Evolutionary conservation across 2,797 vertebrate species (phyloP).

Genomic region (Premnoplex brunnescens): DNA sequence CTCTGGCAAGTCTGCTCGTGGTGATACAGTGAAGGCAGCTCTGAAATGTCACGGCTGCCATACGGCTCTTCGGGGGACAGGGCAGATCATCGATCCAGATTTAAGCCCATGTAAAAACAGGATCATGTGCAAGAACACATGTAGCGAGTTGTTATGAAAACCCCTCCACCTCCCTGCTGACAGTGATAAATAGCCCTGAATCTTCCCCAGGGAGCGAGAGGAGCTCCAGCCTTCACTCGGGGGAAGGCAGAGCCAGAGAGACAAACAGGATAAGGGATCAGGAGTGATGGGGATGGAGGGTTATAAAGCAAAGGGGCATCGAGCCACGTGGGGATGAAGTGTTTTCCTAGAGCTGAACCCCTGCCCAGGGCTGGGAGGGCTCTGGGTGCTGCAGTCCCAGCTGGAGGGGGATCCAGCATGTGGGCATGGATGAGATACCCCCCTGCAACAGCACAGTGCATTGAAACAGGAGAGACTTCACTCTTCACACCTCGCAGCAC

Average conservation of each 20-base stretch:
- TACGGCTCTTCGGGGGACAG: background rate
- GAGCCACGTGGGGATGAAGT: background rate
- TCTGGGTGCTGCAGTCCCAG: background rate
- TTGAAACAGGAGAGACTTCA: background rate
- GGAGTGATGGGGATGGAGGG: background rate
- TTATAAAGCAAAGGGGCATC: background rate
- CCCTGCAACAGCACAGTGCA: fast-evolving
- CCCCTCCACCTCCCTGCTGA: background rate
- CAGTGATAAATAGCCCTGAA: background rate
- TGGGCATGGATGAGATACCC: background rate
- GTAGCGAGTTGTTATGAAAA: background rate
- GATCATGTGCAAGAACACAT: background rate
- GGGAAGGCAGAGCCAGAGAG: background rate
- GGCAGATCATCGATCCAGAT: background rate
- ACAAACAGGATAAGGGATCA: background rate
- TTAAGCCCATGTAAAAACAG: background rate
- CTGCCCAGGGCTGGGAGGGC: background rate
- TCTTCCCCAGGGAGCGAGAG: fast-evolving
- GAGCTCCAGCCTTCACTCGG: background rate
- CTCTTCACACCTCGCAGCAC: background rate
- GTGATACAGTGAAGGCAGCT: background rate
- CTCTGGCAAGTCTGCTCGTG: background rate
- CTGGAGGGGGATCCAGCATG: background rate
- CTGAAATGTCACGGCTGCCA: background rate
- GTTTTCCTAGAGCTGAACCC: background rate